Conservation (phyloP, 92 coral and sea anemone genomes). For the Palythoa grandiflora region DNA sequence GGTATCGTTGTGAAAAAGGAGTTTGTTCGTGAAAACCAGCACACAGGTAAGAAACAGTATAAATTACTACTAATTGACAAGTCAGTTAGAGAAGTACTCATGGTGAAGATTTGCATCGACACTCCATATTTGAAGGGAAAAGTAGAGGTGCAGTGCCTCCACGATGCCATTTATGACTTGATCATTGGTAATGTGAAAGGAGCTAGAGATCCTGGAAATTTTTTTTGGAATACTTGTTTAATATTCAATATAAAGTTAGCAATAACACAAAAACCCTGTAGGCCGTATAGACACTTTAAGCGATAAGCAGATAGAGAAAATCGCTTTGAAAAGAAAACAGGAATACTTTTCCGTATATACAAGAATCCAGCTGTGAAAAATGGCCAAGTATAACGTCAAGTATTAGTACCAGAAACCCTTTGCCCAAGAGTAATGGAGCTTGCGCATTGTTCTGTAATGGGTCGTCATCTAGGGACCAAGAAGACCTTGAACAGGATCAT, state of each 20-base stretch:
- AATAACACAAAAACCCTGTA: too few species aligned
- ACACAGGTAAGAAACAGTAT: not conserved
- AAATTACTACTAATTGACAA: conserved; percentile 4
- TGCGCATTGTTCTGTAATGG: conserved; percentile 47
- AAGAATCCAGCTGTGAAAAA: not conserved
- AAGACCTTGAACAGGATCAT: conserved; percentile 31
- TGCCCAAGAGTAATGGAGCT: conserved; percentile 19
- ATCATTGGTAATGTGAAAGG: conserved; percentile 25
- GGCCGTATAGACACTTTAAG: too few species aligned
- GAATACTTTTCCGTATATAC: not conserved
- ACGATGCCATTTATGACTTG: conserved; percentile 24
- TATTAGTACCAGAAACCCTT: conserved; percentile 11
- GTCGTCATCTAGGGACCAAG: conserved; percentile 37
- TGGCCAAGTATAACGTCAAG: conserved; percentile 18
- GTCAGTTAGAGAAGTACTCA: not conserved
- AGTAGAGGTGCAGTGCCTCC: conserved; percentile 13
- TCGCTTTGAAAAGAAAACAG: conserved; percentile 7
- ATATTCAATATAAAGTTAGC: too few species aligned
- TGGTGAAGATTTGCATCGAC: conserved; percentile 19
- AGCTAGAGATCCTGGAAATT: conserved; percentile 33
- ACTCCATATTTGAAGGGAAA: conserved; percentile 18
- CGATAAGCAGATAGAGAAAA: conserved; percentile 15
- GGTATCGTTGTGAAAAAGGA: too few species aligned
- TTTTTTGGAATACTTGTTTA: too few species aligned
- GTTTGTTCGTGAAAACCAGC: not conserved